Evolutionary conservation across 2,888 invertebrate genomes (phyloP).

Genomic region (Pristionchus japonicus): DNA sequence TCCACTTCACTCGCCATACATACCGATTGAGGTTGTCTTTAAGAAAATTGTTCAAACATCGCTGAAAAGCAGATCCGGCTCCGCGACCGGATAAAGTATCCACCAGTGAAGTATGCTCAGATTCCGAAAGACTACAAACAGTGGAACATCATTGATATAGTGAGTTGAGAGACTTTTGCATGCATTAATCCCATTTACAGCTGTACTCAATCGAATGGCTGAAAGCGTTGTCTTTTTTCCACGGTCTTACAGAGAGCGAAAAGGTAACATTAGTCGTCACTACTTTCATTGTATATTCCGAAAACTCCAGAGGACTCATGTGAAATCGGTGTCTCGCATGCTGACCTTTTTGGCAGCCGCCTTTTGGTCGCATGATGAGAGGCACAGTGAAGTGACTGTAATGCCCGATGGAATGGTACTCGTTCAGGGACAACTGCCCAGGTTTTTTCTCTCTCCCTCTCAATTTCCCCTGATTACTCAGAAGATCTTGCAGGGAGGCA

Average conservation of each 20-base stretch:
- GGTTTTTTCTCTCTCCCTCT: background rate
- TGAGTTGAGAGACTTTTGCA: background rate
- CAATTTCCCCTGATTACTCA: too few species aligned
- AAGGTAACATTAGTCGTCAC: background rate
- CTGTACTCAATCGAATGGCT: background rate
- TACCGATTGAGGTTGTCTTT: background rate
- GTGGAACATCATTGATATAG: background rate
- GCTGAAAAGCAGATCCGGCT: background rate
- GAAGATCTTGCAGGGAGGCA: background rate
- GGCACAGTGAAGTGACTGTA: background rate
- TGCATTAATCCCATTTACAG: background rate
- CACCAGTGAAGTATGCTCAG: background rate
- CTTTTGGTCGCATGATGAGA: background rate
- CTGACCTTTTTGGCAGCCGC: background rate
- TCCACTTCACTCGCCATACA: background rate
- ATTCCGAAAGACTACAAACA: background rate
- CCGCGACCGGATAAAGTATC: background rate
- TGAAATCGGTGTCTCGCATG: background rate
- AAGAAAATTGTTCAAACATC: too few species aligned
- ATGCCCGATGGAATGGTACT: background rate
- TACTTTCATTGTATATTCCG: too few species aligned
- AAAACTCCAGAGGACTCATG: background rate
- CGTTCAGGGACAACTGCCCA: background rate
- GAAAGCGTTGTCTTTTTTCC: background rate
- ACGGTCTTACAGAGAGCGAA: background rate